Evolutionary conservation across 2,888 invertebrate species (phyloP).

Genomic region (Thysanoteuthis rhombus): DNA sequence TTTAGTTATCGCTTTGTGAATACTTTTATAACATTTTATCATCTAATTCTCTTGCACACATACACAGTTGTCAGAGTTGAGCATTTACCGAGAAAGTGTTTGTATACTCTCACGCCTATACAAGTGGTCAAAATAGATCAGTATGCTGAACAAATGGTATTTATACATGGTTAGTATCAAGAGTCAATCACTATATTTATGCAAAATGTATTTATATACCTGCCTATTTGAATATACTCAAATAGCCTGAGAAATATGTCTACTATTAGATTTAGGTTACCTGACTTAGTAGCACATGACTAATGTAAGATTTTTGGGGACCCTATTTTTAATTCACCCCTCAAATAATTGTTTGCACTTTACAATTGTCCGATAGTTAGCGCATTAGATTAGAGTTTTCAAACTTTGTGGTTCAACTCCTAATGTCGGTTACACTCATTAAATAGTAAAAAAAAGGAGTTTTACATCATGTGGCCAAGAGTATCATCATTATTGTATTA

Average conservation of each 20-base stretch:
- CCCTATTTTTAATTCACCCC: neutral
- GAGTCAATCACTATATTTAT: neutral
- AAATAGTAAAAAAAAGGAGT: neutral
- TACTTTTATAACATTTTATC: neutral
- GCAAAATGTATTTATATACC: neutral
- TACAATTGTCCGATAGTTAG: neutral
- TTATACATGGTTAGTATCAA: neutral
- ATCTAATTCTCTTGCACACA: neutral
- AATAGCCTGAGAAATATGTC: neutral
- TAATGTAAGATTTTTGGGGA: neutral
- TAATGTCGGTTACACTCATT: neutral
- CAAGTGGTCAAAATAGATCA: neutral
- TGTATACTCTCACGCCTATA: neutral
- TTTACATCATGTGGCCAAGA: neutral
- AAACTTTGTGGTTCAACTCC: neutral
- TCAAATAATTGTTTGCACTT: neutral
- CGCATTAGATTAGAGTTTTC: neutral
- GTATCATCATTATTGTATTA: neutral
- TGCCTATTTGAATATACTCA: constrained; percentile 12
- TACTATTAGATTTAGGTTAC: neutral
- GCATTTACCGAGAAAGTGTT: neutral
- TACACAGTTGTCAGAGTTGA: neutral
- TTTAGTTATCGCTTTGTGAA: neutral
- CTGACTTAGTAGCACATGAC: neutral
- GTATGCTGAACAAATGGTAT: constrained; percentile 12